Evolutionary conservation across 2,888 invertebrate genomes (phyloP).

Genomic region (Eilema depressum): DNA sequence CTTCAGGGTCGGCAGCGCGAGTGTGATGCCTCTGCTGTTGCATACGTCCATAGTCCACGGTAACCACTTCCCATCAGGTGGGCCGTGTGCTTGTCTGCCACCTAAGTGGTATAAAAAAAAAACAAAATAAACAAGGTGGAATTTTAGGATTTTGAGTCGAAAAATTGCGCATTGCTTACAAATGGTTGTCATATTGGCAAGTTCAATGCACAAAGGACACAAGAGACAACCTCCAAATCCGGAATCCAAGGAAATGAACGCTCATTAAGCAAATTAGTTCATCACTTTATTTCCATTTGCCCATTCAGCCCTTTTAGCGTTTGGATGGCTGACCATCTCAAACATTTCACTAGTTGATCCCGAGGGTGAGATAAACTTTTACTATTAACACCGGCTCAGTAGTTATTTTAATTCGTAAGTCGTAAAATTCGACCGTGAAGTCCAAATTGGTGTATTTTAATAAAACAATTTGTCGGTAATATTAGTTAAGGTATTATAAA

Average conservation of each 20-base stretch:
- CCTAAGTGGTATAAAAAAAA: too few species aligned
- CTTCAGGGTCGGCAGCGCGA: too few species aligned
- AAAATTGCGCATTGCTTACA: neutral
- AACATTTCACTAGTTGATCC: constrained; percentile 16
- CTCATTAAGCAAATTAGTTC: neutral
- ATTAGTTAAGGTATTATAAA: constrained; percentile 12
- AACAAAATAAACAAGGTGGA: neutral
- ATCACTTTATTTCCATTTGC: neutral
- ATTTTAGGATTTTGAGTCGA: too few species aligned
- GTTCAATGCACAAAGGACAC: neutral
- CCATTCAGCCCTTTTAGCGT: neutral
- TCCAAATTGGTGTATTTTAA: constrained; percentile 24
- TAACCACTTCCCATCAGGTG: too few species aligned
- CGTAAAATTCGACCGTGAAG: constrained; percentile 13
- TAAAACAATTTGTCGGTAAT: constrained; percentile 20
- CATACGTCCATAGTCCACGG: too few species aligned
- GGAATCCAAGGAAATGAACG: neutral
- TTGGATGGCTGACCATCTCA: neutral
- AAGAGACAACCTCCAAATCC: neutral
- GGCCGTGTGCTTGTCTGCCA: too few species aligned
- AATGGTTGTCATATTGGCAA: neutral
- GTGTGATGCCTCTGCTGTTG: too few species aligned
- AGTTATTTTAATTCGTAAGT: constrained; percentile 23
- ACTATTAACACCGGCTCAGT: constrained; percentile 11
- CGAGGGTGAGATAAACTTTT: constrained; percentile 16